Evolutionary conservation across 2,113 vertebrate genomes (phyloP), one percentile per base, ranked within the genome.

Genomic region (Myotis yumanensis): DNA sequence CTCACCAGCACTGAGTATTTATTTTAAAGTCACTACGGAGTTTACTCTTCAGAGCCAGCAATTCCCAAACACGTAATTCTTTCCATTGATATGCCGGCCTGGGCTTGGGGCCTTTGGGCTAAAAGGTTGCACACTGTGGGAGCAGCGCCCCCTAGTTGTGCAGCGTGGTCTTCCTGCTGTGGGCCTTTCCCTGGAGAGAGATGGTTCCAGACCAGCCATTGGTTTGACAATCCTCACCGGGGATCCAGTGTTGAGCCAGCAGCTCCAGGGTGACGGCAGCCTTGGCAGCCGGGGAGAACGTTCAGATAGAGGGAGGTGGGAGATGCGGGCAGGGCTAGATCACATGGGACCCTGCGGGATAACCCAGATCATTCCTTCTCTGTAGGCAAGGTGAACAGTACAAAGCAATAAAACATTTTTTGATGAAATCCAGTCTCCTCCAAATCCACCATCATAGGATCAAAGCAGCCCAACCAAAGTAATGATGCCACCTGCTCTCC

Each of bases 271-370:
- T 28, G 46, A n/a, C 7, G 11, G 11, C 8, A 43, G 32, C 57
- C 62, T 14, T n/a, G 32, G 15, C 23, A 22, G 18, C 28, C 23
- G 43, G 40, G 80, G 11, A 51, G 32, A 51, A 2, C 14, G 17
- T 40, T 82, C 14, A 37, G 75, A 23, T 2, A 52, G 32, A 52
- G 72, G 32, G 35, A 64, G 8, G 17, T 11, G 15, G 72, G 30
- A 79, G 35, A 25, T 14, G 14, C 2, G 35, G 48, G 28, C 25
- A 40, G 9, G 52, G 5, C 43, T n/a, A 6, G 64, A 3, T 40
- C 46, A 15, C 4, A 7, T 3, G 35, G 25, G 35, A 28, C 15
- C 15, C 51, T 77, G 5, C 0, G 1, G 43, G 30, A 30, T 23
- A 71, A 51, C 28, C 48, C 66, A 69, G 75, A 30, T 43, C 18